Conservation (phyloP, 2,113 vertebrate genomes). For the zebrafish (Danio rerio) region DNA sequence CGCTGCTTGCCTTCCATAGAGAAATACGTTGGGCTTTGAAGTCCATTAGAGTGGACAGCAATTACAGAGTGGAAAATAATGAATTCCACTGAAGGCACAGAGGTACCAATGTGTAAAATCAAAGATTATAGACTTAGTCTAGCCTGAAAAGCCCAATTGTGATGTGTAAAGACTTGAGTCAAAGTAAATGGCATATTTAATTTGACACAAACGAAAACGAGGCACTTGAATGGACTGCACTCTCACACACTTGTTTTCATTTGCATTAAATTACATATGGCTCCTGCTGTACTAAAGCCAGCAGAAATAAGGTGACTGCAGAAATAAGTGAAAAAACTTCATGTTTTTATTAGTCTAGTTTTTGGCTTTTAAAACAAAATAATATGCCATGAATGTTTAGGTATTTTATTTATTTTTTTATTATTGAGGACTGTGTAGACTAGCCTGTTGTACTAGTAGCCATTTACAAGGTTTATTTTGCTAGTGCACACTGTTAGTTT, state of each 20-base stretch:
- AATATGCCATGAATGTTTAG: background rate
- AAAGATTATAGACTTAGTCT: conserved; percentile 19
- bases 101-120: conserved; percentile 15
- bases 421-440: background rate
- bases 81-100: conserved; percentile 7
- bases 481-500: too few relatives aligned
- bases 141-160: conserved; percentile 16
- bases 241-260: background rate
- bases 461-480: too few relatives aligned
- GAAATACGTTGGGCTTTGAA: background rate
- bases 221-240: conserved; percentile 17
- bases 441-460: background rate
- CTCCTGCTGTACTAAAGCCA: background rate
- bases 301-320: background rate
- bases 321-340: background rate
- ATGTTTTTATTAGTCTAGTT: background rate
- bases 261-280: background rate
- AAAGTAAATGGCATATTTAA: conserved; percentile 23
- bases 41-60: background rate
- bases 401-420: too few relatives aligned
- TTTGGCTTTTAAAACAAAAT: background rate
- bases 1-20: background rate
- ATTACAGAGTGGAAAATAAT: background rate
- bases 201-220: background rate
- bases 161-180: conserved; percentile 10